These are phyloP conservation scores for Catagonus wagneri DNA, from an alignment of 2,113 vertebrate genomes.

Conservation along the genomic window DNA sequence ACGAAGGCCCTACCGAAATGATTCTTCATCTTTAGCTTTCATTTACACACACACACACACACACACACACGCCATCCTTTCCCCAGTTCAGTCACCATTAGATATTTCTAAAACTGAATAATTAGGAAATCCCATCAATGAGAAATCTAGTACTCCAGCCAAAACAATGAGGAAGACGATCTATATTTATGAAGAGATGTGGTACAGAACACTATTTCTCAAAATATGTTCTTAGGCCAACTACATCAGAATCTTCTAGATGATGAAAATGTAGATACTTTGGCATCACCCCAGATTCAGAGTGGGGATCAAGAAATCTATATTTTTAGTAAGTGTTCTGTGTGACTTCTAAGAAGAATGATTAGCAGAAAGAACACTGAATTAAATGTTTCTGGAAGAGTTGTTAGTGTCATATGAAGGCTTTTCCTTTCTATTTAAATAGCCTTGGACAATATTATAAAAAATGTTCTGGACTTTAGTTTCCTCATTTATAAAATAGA, in stretches of 20 bases:
- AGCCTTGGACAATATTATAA: neutral
- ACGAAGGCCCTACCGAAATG: neutral
- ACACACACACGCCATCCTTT: neutral
- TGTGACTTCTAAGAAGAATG: neutral
- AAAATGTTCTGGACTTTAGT: neutral
- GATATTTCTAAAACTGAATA: neutral
- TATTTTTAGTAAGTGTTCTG: neutral
- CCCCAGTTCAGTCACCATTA: neutral
- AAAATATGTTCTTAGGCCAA: neutral
- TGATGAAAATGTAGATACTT: neutral
- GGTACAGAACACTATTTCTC: neutral
- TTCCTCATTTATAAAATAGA: constrained; percentile 5
- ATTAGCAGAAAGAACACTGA: neutral
- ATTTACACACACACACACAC: neutral
- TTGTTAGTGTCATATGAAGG: neutral
- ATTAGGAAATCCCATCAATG: neutral
- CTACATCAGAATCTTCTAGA: neutral
- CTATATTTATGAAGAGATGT: constrained; percentile 14
- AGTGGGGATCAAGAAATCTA: neutral
- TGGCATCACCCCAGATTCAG: neutral
- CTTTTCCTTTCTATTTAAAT: neutral
- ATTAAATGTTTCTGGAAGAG: neutral
- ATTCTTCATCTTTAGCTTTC: constrained; percentile 14
- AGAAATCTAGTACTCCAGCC: neutral
- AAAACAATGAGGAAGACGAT: neutral